These are phyloP conservation scores for Caerostris extrusa DNA, from an alignment of 1,140 invertebrate genomes.

Conservation along the genomic window DNA sequence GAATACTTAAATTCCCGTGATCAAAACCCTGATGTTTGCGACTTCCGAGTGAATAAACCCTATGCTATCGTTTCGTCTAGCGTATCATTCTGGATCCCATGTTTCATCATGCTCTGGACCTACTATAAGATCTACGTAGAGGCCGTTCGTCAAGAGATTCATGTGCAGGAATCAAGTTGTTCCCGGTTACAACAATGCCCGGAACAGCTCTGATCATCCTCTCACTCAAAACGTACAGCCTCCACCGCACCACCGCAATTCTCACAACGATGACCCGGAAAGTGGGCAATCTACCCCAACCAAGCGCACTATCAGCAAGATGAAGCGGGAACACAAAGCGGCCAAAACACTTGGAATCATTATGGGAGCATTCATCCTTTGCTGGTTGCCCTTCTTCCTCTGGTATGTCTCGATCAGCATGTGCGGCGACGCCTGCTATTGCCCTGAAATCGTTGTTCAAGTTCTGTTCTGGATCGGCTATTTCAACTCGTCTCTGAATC, in stretches of 20 bases:
- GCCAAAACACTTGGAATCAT: slow-evolving; percentile 97
- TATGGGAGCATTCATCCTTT: slow-evolving; percentile 96
- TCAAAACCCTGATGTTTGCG: slow-evolving; percentile 88
- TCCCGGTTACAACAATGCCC: slow-evolving; percentile 63
- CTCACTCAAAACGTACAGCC: slow-evolving; percentile 77
- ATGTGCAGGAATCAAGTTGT: slow-evolving; percentile 85
- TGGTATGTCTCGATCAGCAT: slow-evolving; percentile 94
- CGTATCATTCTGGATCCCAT: slow-evolving; percentile 98
- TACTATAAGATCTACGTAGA: slow-evolving; percentile 95
- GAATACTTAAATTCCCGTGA: slow-evolving; percentile 86
- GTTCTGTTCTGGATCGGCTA: slow-evolving; percentile 99
- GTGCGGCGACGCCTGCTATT: slow-evolving; percentile 85
- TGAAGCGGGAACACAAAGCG: slow-evolving; percentile 97
- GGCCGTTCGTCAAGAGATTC: slow-evolving; percentile 95
- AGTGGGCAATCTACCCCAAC: slow-evolving; percentile 88
- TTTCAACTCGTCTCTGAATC: slow-evolving; percentile 98
- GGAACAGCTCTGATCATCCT: slow-evolving; percentile 75
- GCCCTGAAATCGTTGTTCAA: slow-evolving; percentile 92
- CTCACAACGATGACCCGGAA: slow-evolving; percentile 79
- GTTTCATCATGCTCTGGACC: slow-evolving; percentile 96
- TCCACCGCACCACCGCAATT: slow-evolving; percentile 79
- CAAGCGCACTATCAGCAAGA: slow-evolving; percentile 92
- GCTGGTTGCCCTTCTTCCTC: slow-evolving; percentile 98
- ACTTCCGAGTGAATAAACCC: slow-evolving; percentile 93
- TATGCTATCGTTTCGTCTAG: slow-evolving; percentile 95